Percentiles rank a stretch among this genome's conserved stretches.
These are phyloP conservation scores for Archips xylosteana DNA, from an alignment of 2,888 invertebrate genomes.

Conservation along the genomic window DNA sequence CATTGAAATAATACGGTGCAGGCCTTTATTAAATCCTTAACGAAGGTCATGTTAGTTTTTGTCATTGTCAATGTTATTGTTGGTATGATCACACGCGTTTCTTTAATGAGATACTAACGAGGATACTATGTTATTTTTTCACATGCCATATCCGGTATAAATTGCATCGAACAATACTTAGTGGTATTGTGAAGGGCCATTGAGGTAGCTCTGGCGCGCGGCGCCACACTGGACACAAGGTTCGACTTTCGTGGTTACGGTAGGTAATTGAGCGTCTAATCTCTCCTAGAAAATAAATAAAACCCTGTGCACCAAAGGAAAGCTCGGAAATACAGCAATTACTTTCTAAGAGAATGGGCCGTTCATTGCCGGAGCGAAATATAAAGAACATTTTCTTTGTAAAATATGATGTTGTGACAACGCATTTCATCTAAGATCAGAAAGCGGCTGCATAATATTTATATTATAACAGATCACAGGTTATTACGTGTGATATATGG, in stretches of 20 bases:
- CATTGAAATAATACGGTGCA: constrained; percentile 5
- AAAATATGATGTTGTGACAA: constrained; percentile 27
- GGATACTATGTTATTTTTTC: constrained; percentile 34
- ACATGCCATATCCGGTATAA: constrained; percentile 34
- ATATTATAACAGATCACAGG: constrained; percentile 23
- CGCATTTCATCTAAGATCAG: constrained; percentile 26
- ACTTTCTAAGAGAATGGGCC: constrained; percentile 44
- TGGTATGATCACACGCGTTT: constrained; percentile 38
- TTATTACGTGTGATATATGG: constrained; percentile 34
- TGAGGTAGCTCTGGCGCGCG: constrained; percentile 12
- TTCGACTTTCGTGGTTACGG: constrained; percentile 34
- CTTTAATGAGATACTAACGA: constrained; percentile 26
- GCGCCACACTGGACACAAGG: not conserved
- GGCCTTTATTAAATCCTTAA: constrained; percentile 29
- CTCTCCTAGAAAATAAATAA: constrained; percentile 36
- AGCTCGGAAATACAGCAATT: constrained; percentile 40
- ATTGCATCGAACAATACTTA: constrained; percentile 22
- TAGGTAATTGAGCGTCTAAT: constrained; percentile 35
- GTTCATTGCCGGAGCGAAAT: constrained; percentile 20
- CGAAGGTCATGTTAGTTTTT: constrained; percentile 36
- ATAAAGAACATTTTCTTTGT: constrained; percentile 28
- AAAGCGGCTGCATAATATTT: constrained; percentile 29
- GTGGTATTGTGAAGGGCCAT: constrained; percentile 30
- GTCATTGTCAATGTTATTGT: constrained; percentile 33
- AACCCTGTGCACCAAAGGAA: constrained; percentile 28